Evolutionary conservation across 2,888 invertebrate genomes (phyloP).

Genomic region (Polymixis lichenea): DNA sequence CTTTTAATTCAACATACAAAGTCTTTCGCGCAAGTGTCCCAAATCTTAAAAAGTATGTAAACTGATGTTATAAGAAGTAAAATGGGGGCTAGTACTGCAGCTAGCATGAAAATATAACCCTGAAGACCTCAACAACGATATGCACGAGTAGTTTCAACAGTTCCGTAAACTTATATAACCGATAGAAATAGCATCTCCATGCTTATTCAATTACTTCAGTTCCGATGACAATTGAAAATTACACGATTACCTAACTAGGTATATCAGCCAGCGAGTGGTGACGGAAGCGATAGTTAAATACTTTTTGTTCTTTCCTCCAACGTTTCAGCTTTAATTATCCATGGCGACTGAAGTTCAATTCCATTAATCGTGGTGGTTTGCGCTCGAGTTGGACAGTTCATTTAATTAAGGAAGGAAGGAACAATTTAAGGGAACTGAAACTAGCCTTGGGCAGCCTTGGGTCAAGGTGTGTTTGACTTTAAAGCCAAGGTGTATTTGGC

Average conservation of each 20-base stretch:
- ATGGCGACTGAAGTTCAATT: conserved; percentile 46
- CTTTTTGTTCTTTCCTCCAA: conserved; percentile 41
- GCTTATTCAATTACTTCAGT: conserved; percentile 3
- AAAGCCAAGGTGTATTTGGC: not conserved
- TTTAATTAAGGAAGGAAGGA: conserved; percentile 38
- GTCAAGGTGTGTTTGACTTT: not conserved
- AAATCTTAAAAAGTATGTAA: too few relatives aligned
- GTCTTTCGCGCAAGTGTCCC: too few relatives aligned
- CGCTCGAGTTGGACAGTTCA: conserved; percentile 52
- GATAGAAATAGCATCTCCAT: conserved; percentile 7
- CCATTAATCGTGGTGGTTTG: conserved; percentile 50
- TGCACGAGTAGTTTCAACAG: not conserved
- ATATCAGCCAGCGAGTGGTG: conserved; percentile 2
- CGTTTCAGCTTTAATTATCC: conserved; percentile 52
- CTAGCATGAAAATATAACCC: not conserved
- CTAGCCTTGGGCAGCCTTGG: not conserved
- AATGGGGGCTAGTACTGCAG: too few relatives aligned
- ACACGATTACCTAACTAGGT: conserved; percentile 30
- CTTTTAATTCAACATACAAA: too few relatives aligned
- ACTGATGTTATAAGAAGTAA: too few relatives aligned
- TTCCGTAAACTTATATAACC: conserved; percentile 22
- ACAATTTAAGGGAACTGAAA: conserved; percentile 23
- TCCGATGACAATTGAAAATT: conserved; percentile 31
- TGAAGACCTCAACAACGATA: not conserved
- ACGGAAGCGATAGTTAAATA: conserved; percentile 41